Evolutionary conservation across 2,888 invertebrate genomes (phyloP), one percentile per base, ranked within the genome.

Genomic region (Eristalis pertinax): DNA sequence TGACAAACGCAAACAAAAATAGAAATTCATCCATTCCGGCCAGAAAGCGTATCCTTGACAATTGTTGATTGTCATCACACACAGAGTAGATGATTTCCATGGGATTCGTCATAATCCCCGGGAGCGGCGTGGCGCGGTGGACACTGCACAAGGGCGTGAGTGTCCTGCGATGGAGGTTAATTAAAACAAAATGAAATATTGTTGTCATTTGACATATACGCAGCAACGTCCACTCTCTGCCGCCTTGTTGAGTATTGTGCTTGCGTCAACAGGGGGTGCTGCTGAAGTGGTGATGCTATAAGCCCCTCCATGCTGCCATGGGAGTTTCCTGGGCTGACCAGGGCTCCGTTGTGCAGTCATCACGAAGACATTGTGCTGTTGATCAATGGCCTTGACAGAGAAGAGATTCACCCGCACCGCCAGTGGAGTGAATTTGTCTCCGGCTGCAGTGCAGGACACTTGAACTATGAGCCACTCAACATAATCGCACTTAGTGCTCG

Each of bases 41-140:
- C 13, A 24, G 29, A 38, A 79, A 24, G 60, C 24, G 32, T 79
- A 60, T 73, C 65, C 79, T 72, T 79, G 79, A 35, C 32, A 72
- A 70, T 62, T 56, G 58, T 70, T 41, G 79, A 58, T 72, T 72
- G 72, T 35, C 64, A 4, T 22, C 38, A 65, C n/a, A n/a, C 26
- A n/a, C 38, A 11, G 22, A 19, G 32, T 35, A 38, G 22, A 22
- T 13, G 64, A 65, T 65, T 65, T 60, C 60, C 60, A 60, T 60
- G 26, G 13, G 8, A 13, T 26, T 19, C 19, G 19, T 19, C 50
- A 50, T 50, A 50, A 50, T 50, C 50, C 50, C 8, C 50, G n/a
- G 50, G 38, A 13, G 13, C 13, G 2, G 32, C 8, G 8, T 1
- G 38, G 38, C 35, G n/a, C 43, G n/a, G 43, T 1, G 43, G 15